Evolutionary conservation across 2,797 vertebrate species (phyloP).

Genomic region (Melopsittacus undulatus): DNA sequence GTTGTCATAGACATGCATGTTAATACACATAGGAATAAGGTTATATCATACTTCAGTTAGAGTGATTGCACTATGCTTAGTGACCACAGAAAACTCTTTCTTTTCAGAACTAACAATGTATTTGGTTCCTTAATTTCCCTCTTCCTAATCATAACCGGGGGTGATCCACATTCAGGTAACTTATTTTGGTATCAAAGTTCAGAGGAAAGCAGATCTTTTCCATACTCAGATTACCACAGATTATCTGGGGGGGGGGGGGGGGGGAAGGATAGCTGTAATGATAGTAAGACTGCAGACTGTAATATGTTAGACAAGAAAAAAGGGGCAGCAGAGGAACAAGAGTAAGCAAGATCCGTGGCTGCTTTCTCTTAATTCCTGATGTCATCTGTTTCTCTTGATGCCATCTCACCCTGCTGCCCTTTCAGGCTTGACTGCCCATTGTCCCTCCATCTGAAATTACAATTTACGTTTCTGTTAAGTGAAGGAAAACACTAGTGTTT

Average conservation of each 20-base stretch:
- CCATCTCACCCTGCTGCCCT: background rate
- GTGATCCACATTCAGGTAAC: too few species aligned
- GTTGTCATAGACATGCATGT: background rate
- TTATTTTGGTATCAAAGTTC: background rate
- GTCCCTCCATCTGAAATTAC: background rate
- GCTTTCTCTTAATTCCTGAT: background rate
- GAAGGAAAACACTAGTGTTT: background rate
- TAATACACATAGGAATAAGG: background rate
- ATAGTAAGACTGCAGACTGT: background rate
- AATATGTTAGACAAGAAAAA: background rate
- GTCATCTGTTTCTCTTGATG: background rate
- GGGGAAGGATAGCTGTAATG: rapidly evolving
- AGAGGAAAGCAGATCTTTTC: background rate
- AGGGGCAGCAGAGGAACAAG: background rate
- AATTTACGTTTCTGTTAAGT: background rate
- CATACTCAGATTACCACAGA: background rate
- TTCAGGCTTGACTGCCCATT: background rate
- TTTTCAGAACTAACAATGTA: background rate
- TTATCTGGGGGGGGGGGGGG: too few species aligned
- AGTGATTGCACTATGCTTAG: background rate
- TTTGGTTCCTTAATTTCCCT: background rate
- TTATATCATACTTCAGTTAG: background rate
- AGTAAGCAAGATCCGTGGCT: background rate
- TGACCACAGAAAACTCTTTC: background rate
- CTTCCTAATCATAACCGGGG: background rate